Base-by-base conservation (phyloP, 2,113 vertebrate genomes). In the Ceyx cyanopectus region DNA sequence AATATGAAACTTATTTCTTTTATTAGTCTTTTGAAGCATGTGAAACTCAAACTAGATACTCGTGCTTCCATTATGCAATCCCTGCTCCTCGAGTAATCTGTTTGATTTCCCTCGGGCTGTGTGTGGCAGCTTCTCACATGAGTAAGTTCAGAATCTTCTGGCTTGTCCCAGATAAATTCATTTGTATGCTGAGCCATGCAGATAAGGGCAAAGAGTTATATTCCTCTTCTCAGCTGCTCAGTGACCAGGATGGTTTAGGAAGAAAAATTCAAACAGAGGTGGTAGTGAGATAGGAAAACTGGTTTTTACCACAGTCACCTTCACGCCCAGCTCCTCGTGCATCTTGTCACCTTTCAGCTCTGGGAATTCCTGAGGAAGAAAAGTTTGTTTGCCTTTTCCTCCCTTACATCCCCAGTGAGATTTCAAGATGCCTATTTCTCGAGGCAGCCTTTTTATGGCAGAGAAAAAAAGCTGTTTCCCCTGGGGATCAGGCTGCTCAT, bases 141-240 rank as follows among this genome's bases (percentile, higher is more conserved):
- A 86, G 61, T 60, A 74, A 93, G 48, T 88, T 85, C 53, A 93
- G 76, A 79, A 70, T 27, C 66, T 69, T 90, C 57, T 70, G 74
- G 60, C 24, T 60, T 83, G 61, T 81, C 88, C 88, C 50, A 73
- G 58, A 85, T 92, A 76, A 90, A 82, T 76, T 76, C 72, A 93
- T 80, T 65, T 83, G 63, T 88, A 92, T 88, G 69, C 85, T 70
- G 73, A 94, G 56, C 80, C 91, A 86, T 6, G 69, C 83, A 92
- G 91, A 84, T 78, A 68, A 75, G 73, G 73, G 68, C 54, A 54
- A 30, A 85, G 62, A 85, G 8, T 58, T 77, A 41, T 1, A 80
- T 85, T 85, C n/a, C 60, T 85, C 27, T 54, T 62, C 65, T 78
- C 51, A 88, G 82, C 83, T 95, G 83, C 77, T 88, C 13, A 29